Base-by-base conservation (phyloP, 2,113 vertebrate species). In the Accipiter cooperii region DNA sequence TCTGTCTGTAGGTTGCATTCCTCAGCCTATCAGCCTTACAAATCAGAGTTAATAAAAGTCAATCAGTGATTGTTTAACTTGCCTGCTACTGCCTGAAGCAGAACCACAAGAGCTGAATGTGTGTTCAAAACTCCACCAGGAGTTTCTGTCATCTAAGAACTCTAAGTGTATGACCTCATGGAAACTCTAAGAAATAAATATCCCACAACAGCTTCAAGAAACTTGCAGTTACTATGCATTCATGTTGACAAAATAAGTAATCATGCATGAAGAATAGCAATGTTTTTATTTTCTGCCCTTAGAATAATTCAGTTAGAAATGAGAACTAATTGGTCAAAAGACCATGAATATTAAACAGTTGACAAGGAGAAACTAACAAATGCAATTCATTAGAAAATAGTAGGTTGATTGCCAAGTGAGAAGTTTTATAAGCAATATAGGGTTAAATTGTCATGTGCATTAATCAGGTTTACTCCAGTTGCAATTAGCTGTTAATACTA, bases 31-130 rank as follows among this genome's bases (percentile, higher is more conserved):
- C 98, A 97, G 97, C 91, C 97, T 97, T 98, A 98, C 96, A 98
- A 98, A 99, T 98, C 97, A 70, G 94, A 98, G 95, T 98, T 98
- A 98, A 98, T 98, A 98, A 98, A 98, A 98, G 98, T 98, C 97
- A 97, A 96, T 98, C 97, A 97, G 92, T 95, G 96, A 96, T 96
- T 97, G 95, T 98, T 98, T 98, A 97, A 98, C 96, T 97, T 93
- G 90, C 84, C 84, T 95, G 89, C 97, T 98, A 92, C 95, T 97
- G 96, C 98, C 97, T 97, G 95, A 95, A 98, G 98, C 97, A 97
- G 94, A 97, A 98, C 97, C 97, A 83, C 83, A 96, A 94, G 97
- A 97, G 90, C 81, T 90, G 95, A 97, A 97, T 74, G 38, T 57
- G 38, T 84, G 66, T 87, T 96, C 95, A 92, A 91, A 97, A 88